A percentile compares a stretch with the other conserved stretches of the same genome.
Evolutionary conservation across 1,140 invertebrate genomes (phyloP).

Genomic region (Meloidogyne chitwoodi): DNA sequence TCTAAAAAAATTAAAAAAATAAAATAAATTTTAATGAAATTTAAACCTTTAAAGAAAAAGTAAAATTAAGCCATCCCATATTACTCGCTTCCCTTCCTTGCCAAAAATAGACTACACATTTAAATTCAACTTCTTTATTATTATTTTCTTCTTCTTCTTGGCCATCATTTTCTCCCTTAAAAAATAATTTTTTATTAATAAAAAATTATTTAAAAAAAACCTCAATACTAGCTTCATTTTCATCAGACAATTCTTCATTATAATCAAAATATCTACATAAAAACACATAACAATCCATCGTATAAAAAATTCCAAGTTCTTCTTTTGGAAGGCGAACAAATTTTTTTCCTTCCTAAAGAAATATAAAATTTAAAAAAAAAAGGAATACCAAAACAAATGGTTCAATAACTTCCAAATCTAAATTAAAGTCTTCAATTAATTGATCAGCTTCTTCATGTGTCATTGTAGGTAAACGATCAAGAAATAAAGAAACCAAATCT

Average conservation of each 20-base stretch:
- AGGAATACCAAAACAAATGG: conserved; percentile 79
- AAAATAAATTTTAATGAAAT: not conserved
- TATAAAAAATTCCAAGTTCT: conserved; percentile 88
- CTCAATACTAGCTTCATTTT: not conserved
- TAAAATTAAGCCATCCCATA: conserved; percentile 99
- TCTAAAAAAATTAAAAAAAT: conserved; percentile 72
- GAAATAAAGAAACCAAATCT: conserved; percentile 89
- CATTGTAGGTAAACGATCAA: conserved; percentile 85
- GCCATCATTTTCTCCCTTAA: not conserved
- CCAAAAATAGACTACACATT: conserved; percentile 99
- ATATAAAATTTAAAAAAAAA: not conserved
- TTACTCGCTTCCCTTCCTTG: conserved; percentile 92
- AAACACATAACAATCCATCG: conserved; percentile 94
- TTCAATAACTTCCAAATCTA: conserved; percentile 92
- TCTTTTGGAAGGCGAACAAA: conserved; percentile 90
- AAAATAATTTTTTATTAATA: not conserved
- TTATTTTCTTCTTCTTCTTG: conserved; percentile 71
- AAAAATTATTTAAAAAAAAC: conserved; percentile 51
- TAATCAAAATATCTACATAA: conserved; percentile 82
- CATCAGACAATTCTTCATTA: conserved; percentile 32
- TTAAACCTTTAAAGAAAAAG: conserved; percentile 71
- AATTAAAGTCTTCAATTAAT: conserved; percentile 85
- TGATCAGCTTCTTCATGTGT: conserved; percentile 77
- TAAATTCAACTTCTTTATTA: conserved; percentile 77
- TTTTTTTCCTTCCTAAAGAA: conserved; percentile 72